These are phyloP conservation scores for Coendou prehensilis DNA, from an alignment of 2,797 vertebrate species.

Conservation along the genomic window DNA sequence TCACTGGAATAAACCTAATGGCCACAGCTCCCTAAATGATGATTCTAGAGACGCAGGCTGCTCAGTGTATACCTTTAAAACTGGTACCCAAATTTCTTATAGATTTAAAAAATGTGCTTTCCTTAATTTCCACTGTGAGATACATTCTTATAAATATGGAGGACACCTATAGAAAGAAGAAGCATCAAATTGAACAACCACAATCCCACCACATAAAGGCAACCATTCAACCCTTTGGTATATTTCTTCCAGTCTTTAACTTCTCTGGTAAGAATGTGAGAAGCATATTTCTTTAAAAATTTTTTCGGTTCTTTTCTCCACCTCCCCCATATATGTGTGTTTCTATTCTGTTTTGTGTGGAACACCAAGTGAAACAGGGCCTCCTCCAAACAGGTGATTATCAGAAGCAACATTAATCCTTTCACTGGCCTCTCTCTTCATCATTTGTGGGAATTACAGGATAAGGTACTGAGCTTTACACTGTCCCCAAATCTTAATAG, in stretches of 20 bases:
- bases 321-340: neutral
- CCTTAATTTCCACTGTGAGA: neutral
- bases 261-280: neutral
- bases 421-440: neutral
- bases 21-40: neutral
- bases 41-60: neutral
- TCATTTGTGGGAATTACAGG: neutral
- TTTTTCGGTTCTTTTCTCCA: neutral
- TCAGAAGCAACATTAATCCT: neutral
- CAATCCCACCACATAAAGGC: neutral
- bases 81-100: neutral
- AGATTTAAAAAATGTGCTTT: neutral
- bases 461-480: neutral
- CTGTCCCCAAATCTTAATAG: neutral
- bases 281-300: neutral
- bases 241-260: neutral
- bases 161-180: neutral
- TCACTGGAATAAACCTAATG: neutral
- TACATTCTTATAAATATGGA: neutral
- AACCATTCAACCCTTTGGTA: neutral
- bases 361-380: neutral
- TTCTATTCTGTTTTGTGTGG: neutral
- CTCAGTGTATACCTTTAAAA: neutral
- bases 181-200: neutral
- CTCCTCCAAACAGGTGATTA: neutral